These are phyloP conservation scores for Lymantria monacha DNA, from an alignment of 2,888 invertebrate species.

Conservation along the genomic window DNA sequence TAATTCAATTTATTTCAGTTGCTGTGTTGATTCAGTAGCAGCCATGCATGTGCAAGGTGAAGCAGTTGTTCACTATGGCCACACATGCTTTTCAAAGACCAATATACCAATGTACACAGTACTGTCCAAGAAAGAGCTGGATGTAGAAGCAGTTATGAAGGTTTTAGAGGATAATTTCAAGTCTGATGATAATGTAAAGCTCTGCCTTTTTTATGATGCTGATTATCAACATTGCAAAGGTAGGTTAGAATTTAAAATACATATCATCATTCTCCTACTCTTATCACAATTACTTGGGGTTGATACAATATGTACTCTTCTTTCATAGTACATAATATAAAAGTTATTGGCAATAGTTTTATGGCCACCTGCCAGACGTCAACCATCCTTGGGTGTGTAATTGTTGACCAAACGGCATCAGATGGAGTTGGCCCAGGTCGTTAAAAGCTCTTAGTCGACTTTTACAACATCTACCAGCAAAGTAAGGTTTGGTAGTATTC, in stretches of 20 bases:
- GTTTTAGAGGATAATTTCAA: constrained; percentile 40
- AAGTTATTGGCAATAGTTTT: too few species aligned
- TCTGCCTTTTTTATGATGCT: constrained; percentile 86
- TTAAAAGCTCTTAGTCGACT: too few species aligned
- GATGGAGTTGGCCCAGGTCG: too few species aligned
- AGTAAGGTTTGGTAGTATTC: too few species aligned
- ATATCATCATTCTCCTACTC: too few species aligned
- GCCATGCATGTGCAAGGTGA: constrained; percentile 94
- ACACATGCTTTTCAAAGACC: constrained; percentile 90
- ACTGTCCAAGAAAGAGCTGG: constrained; percentile 84
- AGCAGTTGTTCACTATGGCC: constrained; percentile 95
- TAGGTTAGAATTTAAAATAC: constrained; percentile 43
- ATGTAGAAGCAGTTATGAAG: constrained; percentile 58
- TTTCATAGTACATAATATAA: too few species aligned
- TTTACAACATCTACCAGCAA: too few species aligned
- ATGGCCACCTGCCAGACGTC: too few species aligned
- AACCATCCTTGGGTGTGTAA: too few species aligned
- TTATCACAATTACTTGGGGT: too few species aligned
- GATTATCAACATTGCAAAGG: constrained; percentile 84
- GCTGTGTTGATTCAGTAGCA: constrained; percentile 94
- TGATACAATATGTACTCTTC: too few species aligned
- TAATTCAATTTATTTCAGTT: constrained; percentile 78
- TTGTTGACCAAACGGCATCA: too few species aligned
- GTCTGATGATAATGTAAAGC: constrained; percentile 48
- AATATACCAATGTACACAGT: constrained; percentile 90